phyloP scores from a whole-genome alignment of 2,797 vertebrate genomes.

The Capromys pilorides region DNA sequence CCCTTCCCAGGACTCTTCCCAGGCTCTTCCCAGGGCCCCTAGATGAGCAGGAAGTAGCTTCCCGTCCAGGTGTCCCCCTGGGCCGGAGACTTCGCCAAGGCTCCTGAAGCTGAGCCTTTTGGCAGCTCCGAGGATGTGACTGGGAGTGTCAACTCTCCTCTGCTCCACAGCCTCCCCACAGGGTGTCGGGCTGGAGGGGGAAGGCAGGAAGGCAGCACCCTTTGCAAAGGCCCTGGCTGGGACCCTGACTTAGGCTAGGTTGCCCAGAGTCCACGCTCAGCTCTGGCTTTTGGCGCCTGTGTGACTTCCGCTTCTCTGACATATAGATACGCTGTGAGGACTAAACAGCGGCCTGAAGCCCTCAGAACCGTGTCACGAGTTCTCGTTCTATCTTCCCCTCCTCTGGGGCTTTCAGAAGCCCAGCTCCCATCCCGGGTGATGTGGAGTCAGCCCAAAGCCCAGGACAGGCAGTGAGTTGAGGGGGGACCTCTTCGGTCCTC shows the following conservation, averaged over 20 bases:
- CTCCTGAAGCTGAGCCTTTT: background rate
- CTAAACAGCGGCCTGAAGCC: background rate
- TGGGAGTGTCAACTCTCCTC: too few species aligned
- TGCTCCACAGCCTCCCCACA: background rate
- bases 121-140: background rate
- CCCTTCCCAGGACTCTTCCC: background rate
- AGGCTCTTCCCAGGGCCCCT: background rate
- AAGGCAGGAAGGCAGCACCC: background rate
- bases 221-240: background rate
- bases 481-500: background rate
- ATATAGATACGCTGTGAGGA: background rate
- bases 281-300: background rate
- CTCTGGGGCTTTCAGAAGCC: background rate
- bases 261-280: background rate
- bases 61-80: too few species aligned
- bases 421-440: background rate
- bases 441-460: background rate
- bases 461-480: background rate
- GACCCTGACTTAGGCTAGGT: background rate
- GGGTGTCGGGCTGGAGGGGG: background rate
- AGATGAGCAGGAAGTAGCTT: background rate
- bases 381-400: background rate
- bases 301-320: background rate
- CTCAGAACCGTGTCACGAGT: background rate
- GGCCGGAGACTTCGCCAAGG: background rate